Base-by-base conservation (phyloP, 2,797 vertebrate species). In the Varecia variegata region DNA sequence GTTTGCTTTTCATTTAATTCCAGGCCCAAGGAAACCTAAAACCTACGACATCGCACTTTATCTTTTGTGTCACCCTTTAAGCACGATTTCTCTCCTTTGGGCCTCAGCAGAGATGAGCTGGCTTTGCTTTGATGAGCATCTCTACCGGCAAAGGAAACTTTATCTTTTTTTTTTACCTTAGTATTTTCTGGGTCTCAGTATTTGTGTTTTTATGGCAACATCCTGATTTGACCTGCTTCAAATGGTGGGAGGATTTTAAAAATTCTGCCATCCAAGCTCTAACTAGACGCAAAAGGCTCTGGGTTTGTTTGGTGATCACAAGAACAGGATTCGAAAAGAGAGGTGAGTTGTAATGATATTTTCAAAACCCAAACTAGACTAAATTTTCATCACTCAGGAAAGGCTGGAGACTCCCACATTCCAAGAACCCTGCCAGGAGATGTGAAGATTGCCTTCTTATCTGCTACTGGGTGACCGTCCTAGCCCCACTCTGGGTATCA, bases 351-450 rank as follows among this genome's bases (percentile, higher is more conserved):
- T 45, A 96, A 56, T 56, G 21, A 76, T 88, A 65, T 86, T 94
- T 96, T 83, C 56, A 81, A 88, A 97, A 88, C 58, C 7, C 73
- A 92, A 93, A 76, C 40, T 35, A 92, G 54, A 92, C 45, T 95
- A 89, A 92, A 97, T 85, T 90, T 92, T 85, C n/a, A 86, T 92
- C 47, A 52, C 47, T 95, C 60, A 27, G 47, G 58, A 70, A 86
- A 94, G 47, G 18, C 47, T 93, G 21, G 60, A 82, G 62, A 90
- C 73, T 67, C 32, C 81, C 43, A 58, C 60, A 90, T 93, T 90
- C 54, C 71, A 94, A 81, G 82, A 88, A 88, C 54, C 50, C 71
- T 1, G 13, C 67, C 79, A 94, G 90, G 45, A 94, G 71, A 82
- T 92, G 54, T 85, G 81, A 81, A 43, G 84, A 91, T 74, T 85